phyloP scores from a whole-genome alignment of 2,797 vertebrate genomes.

The Dipus sagitta region DNA sequence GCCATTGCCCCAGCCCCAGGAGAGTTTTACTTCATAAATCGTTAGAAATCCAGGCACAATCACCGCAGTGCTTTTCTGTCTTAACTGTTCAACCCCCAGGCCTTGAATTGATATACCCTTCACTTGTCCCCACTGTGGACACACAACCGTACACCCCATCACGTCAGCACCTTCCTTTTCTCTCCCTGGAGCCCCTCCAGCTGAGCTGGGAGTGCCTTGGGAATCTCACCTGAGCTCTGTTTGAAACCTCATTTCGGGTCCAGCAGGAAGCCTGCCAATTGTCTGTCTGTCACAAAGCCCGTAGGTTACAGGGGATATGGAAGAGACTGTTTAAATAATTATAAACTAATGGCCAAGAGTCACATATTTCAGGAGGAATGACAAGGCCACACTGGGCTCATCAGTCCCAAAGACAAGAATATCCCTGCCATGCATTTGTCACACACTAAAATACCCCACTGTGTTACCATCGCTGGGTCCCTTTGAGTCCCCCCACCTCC shows the following conservation, averaged over 20 bases:
- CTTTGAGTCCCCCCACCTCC: neutral
- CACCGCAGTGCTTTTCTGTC: neutral
- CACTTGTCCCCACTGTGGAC: neutral
- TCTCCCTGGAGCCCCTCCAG: neutral
- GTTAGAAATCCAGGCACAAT: neutral
- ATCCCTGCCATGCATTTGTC: neutral
- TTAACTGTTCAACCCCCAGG: neutral
- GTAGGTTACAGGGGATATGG: neutral
- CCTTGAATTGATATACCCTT: neutral
- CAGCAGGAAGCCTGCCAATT: neutral
- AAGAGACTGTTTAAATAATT: constrained; percentile 8
- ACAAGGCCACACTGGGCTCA: neutral
- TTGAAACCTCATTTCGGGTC: neutral
- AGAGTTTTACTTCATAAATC: neutral
- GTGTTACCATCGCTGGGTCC: neutral
- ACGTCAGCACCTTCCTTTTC: neutral
- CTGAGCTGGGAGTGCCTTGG: neutral
- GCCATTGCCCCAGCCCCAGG: neutral
- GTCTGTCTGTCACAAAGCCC: neutral
- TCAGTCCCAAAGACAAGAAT: neutral
- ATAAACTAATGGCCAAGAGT: neutral
- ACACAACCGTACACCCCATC: too few species aligned
- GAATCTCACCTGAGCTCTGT: neutral
- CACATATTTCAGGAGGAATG: neutral
- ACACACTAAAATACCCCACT: neutral